Conservation (phyloP, 92 coral and sea anemone species). For the Plumapathes pennacea region DNA sequence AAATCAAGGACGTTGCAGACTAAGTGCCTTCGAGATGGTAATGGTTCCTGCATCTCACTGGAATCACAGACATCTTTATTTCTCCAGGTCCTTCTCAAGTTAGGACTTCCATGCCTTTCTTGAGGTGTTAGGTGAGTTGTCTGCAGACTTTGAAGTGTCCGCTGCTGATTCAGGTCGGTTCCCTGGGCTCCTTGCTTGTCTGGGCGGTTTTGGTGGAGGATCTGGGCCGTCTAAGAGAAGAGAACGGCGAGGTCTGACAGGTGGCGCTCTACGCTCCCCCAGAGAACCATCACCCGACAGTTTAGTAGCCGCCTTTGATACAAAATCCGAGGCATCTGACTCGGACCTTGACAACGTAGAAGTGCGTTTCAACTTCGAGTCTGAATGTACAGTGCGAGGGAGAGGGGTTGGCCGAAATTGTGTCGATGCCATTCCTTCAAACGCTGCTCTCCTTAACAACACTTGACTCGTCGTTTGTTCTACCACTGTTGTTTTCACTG, state of each 20-base stretch:
- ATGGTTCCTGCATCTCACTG: too few species aligned
- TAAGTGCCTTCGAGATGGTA: too few species aligned
- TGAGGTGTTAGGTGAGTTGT: not conserved
- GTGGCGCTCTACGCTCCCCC: not conserved
- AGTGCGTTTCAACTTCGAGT: not conserved
- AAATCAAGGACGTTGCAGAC: too few species aligned
- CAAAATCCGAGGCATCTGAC: slow-evolving; percentile 7
- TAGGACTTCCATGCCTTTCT: too few species aligned
- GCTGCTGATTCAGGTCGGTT: not conserved
- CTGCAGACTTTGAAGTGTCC: slow-evolving; percentile 12
- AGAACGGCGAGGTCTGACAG: not conserved
- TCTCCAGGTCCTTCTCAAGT: too few species aligned
- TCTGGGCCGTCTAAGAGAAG: not conserved
- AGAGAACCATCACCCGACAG: not conserved
- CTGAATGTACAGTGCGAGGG: slow-evolving; percentile 5
- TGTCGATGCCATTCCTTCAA: slow-evolving; percentile 2
- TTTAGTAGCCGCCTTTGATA: too few species aligned
- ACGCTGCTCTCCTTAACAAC: not conserved
- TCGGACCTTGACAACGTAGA: slow-evolving; percentile 4
- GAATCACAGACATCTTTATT: too few species aligned
- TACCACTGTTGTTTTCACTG: not conserved
- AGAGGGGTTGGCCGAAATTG: slow-evolving; percentile 29
- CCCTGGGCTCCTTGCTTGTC: not conserved
- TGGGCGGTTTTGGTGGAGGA: slow-evolving; percentile 2
- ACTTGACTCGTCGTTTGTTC: not conserved